A percentile compares a stretch with the other conserved stretches of the same genome.
Conservation (phyloP, 2,797 vertebrate species). For the Anguilla marmorata region DNA sequence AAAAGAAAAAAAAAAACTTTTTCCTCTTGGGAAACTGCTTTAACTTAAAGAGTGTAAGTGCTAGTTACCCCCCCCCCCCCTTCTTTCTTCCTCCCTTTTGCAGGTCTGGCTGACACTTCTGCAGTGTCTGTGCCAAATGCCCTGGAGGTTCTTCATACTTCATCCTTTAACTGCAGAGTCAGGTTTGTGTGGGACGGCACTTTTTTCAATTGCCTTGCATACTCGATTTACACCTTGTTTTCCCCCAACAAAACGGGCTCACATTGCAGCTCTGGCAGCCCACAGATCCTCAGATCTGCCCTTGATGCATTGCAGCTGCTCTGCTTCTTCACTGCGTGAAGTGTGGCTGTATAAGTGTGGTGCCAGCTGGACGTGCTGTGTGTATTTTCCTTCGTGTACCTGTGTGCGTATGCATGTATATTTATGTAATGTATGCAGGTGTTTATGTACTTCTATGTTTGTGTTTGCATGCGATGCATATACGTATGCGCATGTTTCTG, state of each 20-base stretch:
- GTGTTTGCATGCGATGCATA: neutral
- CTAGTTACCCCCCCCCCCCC: neutral
- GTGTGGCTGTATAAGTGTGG: neutral
- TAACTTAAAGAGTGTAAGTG: neutral
- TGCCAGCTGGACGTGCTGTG: neutral
- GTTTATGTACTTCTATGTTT: neutral
- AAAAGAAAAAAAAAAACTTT: neutral
- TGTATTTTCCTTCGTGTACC: neutral
- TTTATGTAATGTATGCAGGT: neutral
- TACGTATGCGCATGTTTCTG: neutral
- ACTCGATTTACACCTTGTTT: conserved; percentile 51
- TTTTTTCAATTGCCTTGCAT: conserved; percentile 53
- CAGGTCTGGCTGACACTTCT: neutral
- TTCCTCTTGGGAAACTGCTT: neutral
- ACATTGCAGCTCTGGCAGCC: neutral
- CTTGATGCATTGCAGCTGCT: neutral
- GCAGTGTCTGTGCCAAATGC: conserved; percentile 47
- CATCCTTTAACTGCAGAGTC: conserved; percentile 63
- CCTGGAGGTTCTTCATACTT: conserved; percentile 53
- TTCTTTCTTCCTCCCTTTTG: neutral
- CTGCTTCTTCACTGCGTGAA: neutral
- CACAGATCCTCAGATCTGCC: neutral
- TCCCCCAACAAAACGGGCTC: conserved; percentile 6
- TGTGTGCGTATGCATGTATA: neutral
- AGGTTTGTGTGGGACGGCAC: conserved; percentile 49